These are phyloP conservation scores for Camptogramma bilineatum DNA, from an alignment of 2,888 invertebrate species.

Conservation along the genomic window DNA sequence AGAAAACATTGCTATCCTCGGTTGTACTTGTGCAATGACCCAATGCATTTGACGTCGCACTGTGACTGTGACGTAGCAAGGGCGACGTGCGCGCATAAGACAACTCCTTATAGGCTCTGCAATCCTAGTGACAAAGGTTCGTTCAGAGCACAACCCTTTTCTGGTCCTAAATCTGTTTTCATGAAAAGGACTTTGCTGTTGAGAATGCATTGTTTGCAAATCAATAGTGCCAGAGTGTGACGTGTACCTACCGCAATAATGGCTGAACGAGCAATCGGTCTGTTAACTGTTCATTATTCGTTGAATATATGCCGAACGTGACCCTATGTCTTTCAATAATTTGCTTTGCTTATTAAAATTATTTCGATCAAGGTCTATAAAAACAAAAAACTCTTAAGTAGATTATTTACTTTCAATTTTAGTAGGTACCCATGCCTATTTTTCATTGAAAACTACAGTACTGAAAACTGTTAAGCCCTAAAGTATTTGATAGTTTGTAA, in stretches of 20 bases:
- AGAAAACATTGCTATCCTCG: constrained; percentile 30
- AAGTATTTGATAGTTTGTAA: too few species aligned
- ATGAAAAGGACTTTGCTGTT: constrained; percentile 58
- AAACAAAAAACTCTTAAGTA: too few species aligned
- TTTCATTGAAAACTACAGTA: too few species aligned
- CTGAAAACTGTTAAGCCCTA: too few species aligned
- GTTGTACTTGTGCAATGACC: constrained; percentile 60
- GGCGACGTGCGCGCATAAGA: constrained; percentile 55
- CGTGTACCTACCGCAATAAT: constrained; percentile 12
- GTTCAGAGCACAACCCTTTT: constrained; percentile 75
- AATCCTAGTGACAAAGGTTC: constrained; percentile 76
- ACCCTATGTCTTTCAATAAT: neutral
- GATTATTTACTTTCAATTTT: too few species aligned
- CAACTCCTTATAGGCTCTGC: constrained; percentile 61
- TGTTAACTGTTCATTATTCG: neutral
- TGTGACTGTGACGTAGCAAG: constrained; percentile 60
- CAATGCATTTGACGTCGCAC: constrained; percentile 52
- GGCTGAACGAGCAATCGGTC: constrained; percentile 24
- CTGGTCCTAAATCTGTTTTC: constrained; percentile 66
- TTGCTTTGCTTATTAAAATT: neutral
- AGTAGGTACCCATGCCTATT: too few species aligned
- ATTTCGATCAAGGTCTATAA: too few species aligned
- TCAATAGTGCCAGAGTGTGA: constrained; percentile 36
- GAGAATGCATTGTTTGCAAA: constrained; percentile 58
- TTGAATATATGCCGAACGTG: neutral